Percentiles rank a stretch among this genome's conserved stretches.
Conservation (phyloP, 53 echinoderm and acorn worm species). For the Actinopyga echinites region DNA sequence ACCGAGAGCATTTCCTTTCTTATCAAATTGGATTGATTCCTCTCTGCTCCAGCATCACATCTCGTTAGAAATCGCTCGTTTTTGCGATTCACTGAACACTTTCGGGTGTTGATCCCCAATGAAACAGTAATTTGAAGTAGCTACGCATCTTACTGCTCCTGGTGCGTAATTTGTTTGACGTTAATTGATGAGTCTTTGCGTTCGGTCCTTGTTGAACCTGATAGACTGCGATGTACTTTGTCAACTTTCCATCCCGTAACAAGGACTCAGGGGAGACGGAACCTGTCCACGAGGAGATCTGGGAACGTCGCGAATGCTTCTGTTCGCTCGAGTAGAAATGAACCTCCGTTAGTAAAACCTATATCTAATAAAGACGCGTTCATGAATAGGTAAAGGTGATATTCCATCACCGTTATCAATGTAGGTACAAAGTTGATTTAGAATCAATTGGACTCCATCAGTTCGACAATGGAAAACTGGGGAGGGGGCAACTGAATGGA, state of each 20-base stretch:
- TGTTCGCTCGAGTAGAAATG: constrained; percentile 17
- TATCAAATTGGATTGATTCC: constrained; percentile 46
- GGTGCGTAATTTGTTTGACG: constrained; percentile 29
- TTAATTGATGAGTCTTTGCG: constrained; percentile 37
- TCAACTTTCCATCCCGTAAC: constrained; percentile 30
- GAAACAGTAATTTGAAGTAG: constrained; percentile 22
- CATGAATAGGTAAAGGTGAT: neutral
- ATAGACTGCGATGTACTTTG: constrained; percentile 37
- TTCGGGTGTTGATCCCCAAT: constrained; percentile 25
- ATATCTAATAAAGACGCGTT: constrained; percentile 29
- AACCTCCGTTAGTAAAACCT: constrained; percentile 8
- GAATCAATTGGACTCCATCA: too few relatives aligned
- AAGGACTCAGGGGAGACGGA: constrained; percentile 33
- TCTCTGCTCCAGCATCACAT: constrained; percentile 22
- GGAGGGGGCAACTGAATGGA: too few relatives aligned
- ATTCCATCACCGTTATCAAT: too few relatives aligned
- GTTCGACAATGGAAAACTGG: too few relatives aligned
- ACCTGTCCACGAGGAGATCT: constrained; percentile 9
- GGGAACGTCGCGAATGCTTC: constrained; percentile 23
- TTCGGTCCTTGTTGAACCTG: constrained; percentile 26
- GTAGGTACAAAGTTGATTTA: too few relatives aligned
- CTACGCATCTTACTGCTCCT: neutral
- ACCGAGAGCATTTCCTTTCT: neutral
- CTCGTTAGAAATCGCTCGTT: constrained; percentile 43
- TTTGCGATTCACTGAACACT: constrained; percentile 35